Evolutionary conservation across 2,797 vertebrate genomes (phyloP).

Genomic region (Oreochromis grahami): DNA sequence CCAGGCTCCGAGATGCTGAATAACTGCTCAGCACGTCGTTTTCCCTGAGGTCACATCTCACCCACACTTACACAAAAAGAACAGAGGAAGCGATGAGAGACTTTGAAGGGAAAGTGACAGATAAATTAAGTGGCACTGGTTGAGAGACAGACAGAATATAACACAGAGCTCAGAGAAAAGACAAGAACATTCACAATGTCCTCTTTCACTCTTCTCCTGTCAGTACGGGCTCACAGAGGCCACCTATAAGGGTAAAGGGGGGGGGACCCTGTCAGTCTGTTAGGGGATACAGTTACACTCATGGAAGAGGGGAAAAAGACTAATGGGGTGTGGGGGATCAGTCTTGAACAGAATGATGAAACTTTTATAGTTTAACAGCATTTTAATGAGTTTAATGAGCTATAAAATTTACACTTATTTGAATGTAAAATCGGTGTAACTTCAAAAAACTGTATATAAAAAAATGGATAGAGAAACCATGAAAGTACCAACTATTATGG

Average conservation of each 20-base stretch:
- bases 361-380: neutral
- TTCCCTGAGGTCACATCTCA: slow-evolving; percentile 6
- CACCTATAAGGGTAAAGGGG: neutral
- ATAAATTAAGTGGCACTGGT: neutral
- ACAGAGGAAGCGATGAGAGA: neutral
- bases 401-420: neutral
- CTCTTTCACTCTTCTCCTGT: slow-evolving; percentile 8
- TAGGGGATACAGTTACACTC: neutral
- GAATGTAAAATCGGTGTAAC: neutral
- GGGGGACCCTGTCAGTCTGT: neutral
- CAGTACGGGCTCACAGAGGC: neutral
- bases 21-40: neutral
- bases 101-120: neutral
- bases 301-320: neutral
- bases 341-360: neutral
- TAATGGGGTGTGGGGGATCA: neutral
- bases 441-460: neutral
- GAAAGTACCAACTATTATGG: neutral
- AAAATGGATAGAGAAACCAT: neutral
- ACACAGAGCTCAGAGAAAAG: neutral
- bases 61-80: neutral
- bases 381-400: neutral
- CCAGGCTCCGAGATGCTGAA: neutral
- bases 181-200: neutral
- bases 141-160: neutral